Evolutionary conservation across 2,113 vertebrate genomes (phyloP).

Genomic region (Esox niger): DNA sequence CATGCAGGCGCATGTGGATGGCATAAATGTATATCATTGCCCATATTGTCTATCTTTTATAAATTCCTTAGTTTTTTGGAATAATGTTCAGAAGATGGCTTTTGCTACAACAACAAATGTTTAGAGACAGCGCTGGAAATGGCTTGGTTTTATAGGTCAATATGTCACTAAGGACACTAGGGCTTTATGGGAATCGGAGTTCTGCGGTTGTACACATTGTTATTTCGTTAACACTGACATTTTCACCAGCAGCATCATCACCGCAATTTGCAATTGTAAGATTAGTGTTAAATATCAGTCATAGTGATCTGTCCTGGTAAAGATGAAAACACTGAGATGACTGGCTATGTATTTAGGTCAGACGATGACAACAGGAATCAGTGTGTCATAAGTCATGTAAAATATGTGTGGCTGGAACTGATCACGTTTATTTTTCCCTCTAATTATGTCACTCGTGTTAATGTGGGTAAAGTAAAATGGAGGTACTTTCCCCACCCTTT

Average conservation of each 20-base stretch:
- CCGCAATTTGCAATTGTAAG: slow-evolving; percentile 3
- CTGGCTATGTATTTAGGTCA: slow-evolving; percentile 60
- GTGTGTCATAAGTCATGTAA: slow-evolving; percentile 63
- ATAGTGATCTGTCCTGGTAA: slow-evolving; percentile 23
- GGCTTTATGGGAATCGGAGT: not conserved
- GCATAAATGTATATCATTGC: too few species aligned
- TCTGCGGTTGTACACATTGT: not conserved
- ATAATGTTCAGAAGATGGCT: too few species aligned
- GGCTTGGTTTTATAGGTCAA: slow-evolving; percentile 17
- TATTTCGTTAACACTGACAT: slow-evolving; percentile 1
- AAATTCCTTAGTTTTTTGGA: too few species aligned
- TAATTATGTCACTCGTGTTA: slow-evolving; percentile 62
- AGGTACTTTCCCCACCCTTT: slow-evolving; percentile 74
- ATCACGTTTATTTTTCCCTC: slow-evolving; percentile 63
- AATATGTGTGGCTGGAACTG: slow-evolving; percentile 50
- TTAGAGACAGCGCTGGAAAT: not conserved
- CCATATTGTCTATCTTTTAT: too few species aligned
- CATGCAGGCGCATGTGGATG: too few species aligned
- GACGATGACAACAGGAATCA: slow-evolving; percentile 56
- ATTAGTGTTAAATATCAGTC: slow-evolving; percentile 24
- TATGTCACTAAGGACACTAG: not conserved
- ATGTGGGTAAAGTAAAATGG: slow-evolving; percentile 57
- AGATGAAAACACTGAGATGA: slow-evolving; percentile 20
- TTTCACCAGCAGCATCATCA: slow-evolving; percentile 7
- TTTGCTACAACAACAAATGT: too few species aligned